Evolutionary conservation across 2,797 vertebrate genomes (phyloP).

Genomic region (Amphiprion clarkii): DNA sequence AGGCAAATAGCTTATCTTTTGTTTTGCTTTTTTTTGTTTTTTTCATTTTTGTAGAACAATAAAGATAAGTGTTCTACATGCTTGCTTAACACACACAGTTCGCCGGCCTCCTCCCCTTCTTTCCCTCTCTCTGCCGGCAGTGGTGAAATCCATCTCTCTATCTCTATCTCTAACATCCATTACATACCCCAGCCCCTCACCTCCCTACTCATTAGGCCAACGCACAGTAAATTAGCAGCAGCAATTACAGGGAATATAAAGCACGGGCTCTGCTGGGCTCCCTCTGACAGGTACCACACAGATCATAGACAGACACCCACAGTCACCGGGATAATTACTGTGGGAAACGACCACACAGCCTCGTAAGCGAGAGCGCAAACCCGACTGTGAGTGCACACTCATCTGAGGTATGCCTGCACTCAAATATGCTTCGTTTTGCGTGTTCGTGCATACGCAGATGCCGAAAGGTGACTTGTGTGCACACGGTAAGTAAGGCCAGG

Average conservation of each 20-base stretch:
- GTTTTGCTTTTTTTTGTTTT: constrained; percentile 52
- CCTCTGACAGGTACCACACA: constrained; percentile 83
- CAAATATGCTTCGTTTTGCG: constrained; percentile 60
- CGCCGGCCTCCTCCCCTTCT: constrained; percentile 68
- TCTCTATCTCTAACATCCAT: constrained; percentile 87
- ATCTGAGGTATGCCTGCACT: constrained; percentile 39
- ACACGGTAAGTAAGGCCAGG: constrained; percentile 45
- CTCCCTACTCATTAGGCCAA: constrained; percentile 86
- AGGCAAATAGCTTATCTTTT: constrained; percentile 73
- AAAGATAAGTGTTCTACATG: constrained; percentile 85
- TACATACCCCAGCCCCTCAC: constrained; percentile 85
- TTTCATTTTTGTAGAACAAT: constrained; percentile 83
- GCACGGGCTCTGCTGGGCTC: constrained; percentile 71
- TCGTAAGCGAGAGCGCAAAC: constrained; percentile 48
- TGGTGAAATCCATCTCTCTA: constrained; percentile 82
- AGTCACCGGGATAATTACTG: constrained; percentile 81
- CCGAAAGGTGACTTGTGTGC: constrained; percentile 18
- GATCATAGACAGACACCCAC: constrained; percentile 82
- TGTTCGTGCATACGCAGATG: constrained; percentile 21
- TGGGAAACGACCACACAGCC: constrained; percentile 82
- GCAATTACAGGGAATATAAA: constrained; percentile 87
- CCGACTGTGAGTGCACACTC: constrained; percentile 57
- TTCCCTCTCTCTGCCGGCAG: constrained; percentile 67
- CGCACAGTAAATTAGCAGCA: constrained; percentile 86
- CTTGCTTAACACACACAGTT: constrained; percentile 84